Conservation (phyloP, 2,797 vertebrate species). For the Squalus acanthias region DNA sequence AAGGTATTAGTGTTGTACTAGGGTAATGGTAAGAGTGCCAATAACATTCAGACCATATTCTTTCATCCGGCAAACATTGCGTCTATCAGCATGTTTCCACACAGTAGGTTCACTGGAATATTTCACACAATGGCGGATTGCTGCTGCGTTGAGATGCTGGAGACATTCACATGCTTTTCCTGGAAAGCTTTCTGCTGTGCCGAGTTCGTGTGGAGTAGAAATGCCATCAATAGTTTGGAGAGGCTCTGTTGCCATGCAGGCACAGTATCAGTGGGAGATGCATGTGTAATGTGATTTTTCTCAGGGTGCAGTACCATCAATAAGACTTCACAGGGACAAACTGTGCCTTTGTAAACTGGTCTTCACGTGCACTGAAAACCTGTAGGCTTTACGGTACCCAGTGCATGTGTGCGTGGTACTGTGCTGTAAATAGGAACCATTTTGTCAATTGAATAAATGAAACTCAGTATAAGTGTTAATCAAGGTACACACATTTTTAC, state of each 20-base stretch:
- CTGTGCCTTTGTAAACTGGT: background rate
- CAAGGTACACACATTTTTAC: background rate
- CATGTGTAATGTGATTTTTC: background rate
- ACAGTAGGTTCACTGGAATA: background rate
- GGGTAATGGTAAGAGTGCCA: background rate
- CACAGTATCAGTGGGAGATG: background rate
- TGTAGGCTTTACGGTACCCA: background rate
- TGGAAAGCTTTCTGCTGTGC: slow-evolving; percentile 1
- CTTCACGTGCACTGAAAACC: background rate
- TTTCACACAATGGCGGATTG: background rate
- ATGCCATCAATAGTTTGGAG: slow-evolving; percentile 7
- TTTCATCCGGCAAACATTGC: background rate
- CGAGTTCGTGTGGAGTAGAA: background rate
- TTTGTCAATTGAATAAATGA: background rate
- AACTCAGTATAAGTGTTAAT: slow-evolving; percentile 1
- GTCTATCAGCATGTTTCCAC: background rate
- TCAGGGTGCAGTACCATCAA: slow-evolving; percentile 6
- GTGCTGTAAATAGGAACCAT: background rate
- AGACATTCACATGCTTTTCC: background rate
- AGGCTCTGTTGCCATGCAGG: background rate
- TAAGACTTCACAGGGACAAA: slow-evolving; percentile 26
- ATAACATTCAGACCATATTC: background rate
- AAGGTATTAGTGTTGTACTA: background rate
- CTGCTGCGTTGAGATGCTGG: background rate
- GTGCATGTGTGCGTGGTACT: background rate